These are phyloP conservation scores for Pseudochaenichthys georgianus DNA, from an alignment of 2,797 vertebrate species.

Conservation along the genomic window DNA sequence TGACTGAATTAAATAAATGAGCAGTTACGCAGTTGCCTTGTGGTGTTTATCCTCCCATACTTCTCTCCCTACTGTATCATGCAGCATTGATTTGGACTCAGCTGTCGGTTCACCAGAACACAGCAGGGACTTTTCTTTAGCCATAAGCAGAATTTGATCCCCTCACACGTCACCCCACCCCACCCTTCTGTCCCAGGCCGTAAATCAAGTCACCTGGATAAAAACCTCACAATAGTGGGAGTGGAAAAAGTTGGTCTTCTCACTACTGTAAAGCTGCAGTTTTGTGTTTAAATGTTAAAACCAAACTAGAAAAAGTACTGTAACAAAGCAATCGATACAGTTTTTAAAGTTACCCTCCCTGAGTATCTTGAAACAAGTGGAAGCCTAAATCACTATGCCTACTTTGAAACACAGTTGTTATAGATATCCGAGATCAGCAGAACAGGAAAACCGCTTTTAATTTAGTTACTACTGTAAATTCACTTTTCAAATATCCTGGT, in stretches of 20 bases:
- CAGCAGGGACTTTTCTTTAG: conserved; percentile 61
- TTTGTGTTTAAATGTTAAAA: neutral
- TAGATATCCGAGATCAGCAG: neutral
- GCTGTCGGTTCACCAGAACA: conserved; percentile 52
- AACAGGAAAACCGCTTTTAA: neutral
- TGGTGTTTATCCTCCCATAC: conserved; percentile 1
- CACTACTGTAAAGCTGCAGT: neutral
- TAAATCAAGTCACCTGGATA: conserved; percentile 40
- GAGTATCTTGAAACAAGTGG: neutral
- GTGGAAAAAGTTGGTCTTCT: neutral
- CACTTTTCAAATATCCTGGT: neutral
- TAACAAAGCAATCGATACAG: neutral
- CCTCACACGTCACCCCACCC: conserved; percentile 8
- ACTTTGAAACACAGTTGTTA: neutral
- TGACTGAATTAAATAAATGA: conserved; percentile 25
- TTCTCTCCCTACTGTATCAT: conserved; percentile 36
- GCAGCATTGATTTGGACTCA: conserved; percentile 75
- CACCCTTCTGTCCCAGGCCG: conserved; percentile 20
- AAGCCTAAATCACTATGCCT: neutral
- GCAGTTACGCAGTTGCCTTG: conserved; percentile 5
- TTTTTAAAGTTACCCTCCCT: neutral
- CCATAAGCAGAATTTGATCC: conserved; percentile 71
- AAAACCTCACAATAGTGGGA: neutral
- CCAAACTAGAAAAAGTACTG: neutral
- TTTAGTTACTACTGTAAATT: neutral